Evolutionary conservation across 2,113 vertebrate species (phyloP).

Genomic region (Pseudolaguvia tuberculata): DNA sequence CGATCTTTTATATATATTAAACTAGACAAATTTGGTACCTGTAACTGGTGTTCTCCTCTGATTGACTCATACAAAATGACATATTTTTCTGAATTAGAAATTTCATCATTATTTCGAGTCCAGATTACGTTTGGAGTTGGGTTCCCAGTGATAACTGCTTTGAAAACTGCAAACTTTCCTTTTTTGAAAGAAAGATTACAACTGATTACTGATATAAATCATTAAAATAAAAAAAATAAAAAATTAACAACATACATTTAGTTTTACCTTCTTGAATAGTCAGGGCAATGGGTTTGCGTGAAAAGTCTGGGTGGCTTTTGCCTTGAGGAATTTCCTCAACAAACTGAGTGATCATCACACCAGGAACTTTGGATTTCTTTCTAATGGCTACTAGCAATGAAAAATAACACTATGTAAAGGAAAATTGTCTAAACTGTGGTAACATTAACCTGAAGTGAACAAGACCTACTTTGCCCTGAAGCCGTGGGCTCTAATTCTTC

Average conservation of each 20-base stretch:
- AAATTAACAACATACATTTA: neutral
- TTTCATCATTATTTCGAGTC: constrained; percentile 61
- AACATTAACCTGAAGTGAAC: neutral
- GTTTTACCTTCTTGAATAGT: constrained; percentile 78
- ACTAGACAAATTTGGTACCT: constrained; percentile 63
- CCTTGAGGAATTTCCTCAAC: constrained; percentile 73
- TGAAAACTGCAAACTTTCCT: constrained; percentile 81
- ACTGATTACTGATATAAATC: neutral
- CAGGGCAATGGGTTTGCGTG: constrained; percentile 74
- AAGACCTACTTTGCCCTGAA: constrained; percentile 62
- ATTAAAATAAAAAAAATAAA: neutral
- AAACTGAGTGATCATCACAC: constrained; percentile 75
- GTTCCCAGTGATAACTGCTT: constrained; percentile 71
- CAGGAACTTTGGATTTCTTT: constrained; percentile 71
- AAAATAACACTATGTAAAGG: neutral
- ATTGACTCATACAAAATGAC: constrained; percentile 38
- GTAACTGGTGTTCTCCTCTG: constrained; percentile 70
- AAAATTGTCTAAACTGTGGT: neutral
- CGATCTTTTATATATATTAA: neutral
- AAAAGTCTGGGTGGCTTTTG: constrained; percentile 74
- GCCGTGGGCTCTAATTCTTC: constrained; percentile 64
- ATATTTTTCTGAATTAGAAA: constrained; percentile 64
- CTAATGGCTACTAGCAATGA: constrained; percentile 58
- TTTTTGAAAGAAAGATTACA: constrained; percentile 48
- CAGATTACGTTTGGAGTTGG: constrained; percentile 75